Percentiles rank a stretch among this genome's conserved stretches.
Conservation (phyloP, 2,113 vertebrate species). For the Alosa alosa region DNA sequence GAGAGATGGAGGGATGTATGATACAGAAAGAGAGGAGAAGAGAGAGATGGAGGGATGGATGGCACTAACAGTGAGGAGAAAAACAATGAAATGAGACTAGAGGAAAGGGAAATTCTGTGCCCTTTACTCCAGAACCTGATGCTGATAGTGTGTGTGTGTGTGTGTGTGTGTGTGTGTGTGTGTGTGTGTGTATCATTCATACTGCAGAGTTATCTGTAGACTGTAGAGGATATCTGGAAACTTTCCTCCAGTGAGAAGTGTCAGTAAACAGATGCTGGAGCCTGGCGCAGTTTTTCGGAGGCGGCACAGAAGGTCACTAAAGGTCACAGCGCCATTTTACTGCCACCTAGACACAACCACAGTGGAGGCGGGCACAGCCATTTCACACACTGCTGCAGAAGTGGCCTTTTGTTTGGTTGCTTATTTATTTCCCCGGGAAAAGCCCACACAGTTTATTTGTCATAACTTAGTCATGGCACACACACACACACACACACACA, state of each 20-base stretch:
- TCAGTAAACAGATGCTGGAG: background rate
- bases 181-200: background rate
- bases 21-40: slow-evolving; percentile 36
- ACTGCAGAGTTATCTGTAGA: background rate
- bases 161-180: background rate
- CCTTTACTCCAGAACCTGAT: no score
- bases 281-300: background rate
- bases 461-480: background rate
- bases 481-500: background rate
- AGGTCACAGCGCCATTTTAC: background rate
- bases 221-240: background rate
- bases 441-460: background rate
- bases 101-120: no score
- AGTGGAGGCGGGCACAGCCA: background rate
- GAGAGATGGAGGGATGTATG: background rate
- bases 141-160: slow-evolving; percentile 7
- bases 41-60: slow-evolving; percentile 47
- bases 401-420: background rate
- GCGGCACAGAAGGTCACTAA: background rate
- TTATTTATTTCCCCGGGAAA: background rate
- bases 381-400: background rate
- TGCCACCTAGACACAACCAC: background rate
- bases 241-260: background rate
- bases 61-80: background rate
- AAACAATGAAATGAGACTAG: background rate